A percentile compares a stretch with the other conserved stretches of the same genome.
Evolutionary conservation across 2,888 invertebrate species (phyloP).

Genomic region (Actias luna): DNA sequence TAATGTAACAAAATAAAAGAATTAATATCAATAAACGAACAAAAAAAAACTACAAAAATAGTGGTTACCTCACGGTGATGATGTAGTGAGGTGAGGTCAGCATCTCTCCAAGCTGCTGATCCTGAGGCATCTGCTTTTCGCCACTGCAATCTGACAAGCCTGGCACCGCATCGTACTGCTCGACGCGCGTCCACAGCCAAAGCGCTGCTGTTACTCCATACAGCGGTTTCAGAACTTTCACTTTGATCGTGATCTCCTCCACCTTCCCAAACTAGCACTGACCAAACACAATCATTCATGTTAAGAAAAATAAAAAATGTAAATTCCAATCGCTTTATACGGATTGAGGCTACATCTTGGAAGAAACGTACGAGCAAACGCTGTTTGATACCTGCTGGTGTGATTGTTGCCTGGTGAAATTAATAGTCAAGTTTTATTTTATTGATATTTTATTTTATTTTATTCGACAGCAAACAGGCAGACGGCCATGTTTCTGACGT

Average conservation of each 20-base stretch:
- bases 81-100: slow-evolving; percentile 68
- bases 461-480: too few species aligned
- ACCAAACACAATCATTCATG: slow-evolving; percentile 14
- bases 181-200: slow-evolving; percentile 70
- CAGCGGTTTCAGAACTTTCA: slow-evolving; percentile 66
- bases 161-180: slow-evolving; percentile 70
- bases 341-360: too few species aligned
- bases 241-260: slow-evolving; percentile 60
- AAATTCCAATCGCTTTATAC: too few species aligned
- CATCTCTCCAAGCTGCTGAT: slow-evolving; percentile 66
- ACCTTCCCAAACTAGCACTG: slow-evolving; percentile 75
- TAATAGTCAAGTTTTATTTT: too few species aligned
- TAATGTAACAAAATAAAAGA: too few species aligned
- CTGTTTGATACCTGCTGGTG: too few species aligned
- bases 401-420: too few species aligned
- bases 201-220: slow-evolving; percentile 77
- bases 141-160: slow-evolving; percentile 74
- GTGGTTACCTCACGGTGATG: slow-evolving; percentile 65
- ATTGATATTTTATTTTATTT: too few species aligned
- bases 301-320: too few species aligned
- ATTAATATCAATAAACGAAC: background rate
- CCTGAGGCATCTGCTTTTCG: slow-evolving; percentile 56
- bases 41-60: background rate
- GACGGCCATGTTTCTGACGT: too few species aligned
- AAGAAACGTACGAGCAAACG: too few species aligned